Evolutionary conservation across 2,888 invertebrate species (phyloP), one percentile per base, ranked within the genome.

Genomic region (Cerceris rybyensis): DNA sequence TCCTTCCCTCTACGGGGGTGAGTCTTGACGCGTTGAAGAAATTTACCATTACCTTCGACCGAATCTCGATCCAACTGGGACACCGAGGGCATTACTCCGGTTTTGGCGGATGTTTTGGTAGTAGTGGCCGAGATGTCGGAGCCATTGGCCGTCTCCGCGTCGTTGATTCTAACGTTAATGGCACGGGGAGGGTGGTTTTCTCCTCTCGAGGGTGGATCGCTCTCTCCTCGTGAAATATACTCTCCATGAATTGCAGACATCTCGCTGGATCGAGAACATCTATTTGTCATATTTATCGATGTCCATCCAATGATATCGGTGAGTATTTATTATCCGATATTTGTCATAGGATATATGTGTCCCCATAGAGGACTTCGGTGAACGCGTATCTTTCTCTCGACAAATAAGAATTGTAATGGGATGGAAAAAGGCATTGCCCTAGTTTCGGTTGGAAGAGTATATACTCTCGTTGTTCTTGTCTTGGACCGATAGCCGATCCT

Each of bases 31-130:
- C 74, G 68, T 63, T 4, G 28, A 79, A 72, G 79, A 75, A 75
- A 79, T 75, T 79, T 80, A 79, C 42, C 66, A 64, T 72, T 75
- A 63, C 64, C 70, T 52, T 78, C 71, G 73, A 81, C 58, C 73
- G 60, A 46, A 39, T 43, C 52, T n/a, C 41, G 64, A 28, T 80
- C 73, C 70, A 81, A 85, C 66, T 75, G 72, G 84, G 65, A 63
- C 82, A 69, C 57, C 46, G 50, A 42, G 80, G 69, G 70, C 78
- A 54, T 84, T 84, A 82, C 70, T 80, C 82, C 70, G 75, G 57
- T 84, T 84, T 68, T 72, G 61, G 67, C n/a, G 16, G 54, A 54
- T 82, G 75, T 82, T 81, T 79, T 65, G 79, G 67, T 43, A 42
- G 58, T 13, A 63, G 43, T 70, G 59, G 46, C 59, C 9, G n/a